Evolutionary conservation across 2,888 invertebrate genomes (phyloP).

Genomic region (Ophraella communa): DNA sequence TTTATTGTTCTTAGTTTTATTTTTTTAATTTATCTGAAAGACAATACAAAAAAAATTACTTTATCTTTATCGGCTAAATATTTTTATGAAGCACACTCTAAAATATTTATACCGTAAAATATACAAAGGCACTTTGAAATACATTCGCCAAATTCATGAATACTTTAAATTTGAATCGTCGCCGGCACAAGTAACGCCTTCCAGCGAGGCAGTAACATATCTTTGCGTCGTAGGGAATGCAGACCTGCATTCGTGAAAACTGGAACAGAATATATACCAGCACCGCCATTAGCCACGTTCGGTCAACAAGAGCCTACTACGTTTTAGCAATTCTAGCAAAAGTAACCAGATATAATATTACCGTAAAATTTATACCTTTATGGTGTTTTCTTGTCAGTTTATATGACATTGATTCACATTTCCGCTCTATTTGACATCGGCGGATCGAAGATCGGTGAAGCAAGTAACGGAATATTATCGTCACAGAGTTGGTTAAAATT

Average conservation of each 20-base stretch:
- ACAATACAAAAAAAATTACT: no score
- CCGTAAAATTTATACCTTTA: neutral
- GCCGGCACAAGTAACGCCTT: no score
- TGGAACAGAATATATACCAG: neutral
- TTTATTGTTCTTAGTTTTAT: no score
- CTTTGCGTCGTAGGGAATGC: neutral
- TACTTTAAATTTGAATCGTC: neutral
- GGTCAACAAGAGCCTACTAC: conserved; percentile 39
- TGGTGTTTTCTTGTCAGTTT: neutral
- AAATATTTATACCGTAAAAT: neutral
- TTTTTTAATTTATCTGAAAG: no score
- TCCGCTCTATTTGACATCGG: neutral
- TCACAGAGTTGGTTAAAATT: neutral
- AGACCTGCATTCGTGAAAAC: neutral
- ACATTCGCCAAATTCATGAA: neutral
- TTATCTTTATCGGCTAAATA: no score
- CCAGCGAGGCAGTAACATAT: neutral
- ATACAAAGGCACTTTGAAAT: neutral
- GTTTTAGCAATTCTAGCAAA: conserved; percentile 28
- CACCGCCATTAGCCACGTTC: conserved; percentile 43
- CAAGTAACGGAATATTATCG: neutral
- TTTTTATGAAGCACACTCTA: no score
- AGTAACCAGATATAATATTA: conserved; percentile 22
- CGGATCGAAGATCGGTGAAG: neutral
- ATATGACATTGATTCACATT: neutral